Percentiles rank a stretch among this genome's conserved stretches.
These are phyloP conservation scores for Trimorus sp. DNA, from an alignment of 2,888 invertebrate genomes.

Conservation along the genomic window DNA sequence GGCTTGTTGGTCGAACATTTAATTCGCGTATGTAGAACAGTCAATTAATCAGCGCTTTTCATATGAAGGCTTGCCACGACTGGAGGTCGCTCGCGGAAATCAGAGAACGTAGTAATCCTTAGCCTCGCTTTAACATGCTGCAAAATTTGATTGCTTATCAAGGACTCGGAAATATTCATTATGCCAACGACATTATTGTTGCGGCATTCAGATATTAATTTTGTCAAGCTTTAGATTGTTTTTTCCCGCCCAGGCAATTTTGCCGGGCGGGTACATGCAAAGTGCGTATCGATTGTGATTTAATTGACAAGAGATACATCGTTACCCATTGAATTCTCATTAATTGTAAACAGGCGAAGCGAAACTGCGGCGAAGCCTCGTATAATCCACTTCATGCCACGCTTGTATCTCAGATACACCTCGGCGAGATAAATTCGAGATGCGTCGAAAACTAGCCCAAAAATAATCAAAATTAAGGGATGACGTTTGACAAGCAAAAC, in stretches of 20 bases:
- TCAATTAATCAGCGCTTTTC: constrained; percentile 46
- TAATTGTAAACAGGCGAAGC: background rate
- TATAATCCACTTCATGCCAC: constrained; percentile 10
- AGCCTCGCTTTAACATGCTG: constrained; percentile 40
- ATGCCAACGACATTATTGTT: constrained; percentile 33
- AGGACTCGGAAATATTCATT: constrained; percentile 40
- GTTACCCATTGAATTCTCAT: constrained; percentile 20
- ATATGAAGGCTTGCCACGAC: constrained; percentile 24
- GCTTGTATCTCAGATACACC: constrained; percentile 36
- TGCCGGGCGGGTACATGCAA: too few species aligned
- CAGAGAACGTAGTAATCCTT: constrained; percentile 49
- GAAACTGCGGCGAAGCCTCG: constrained; percentile 3
- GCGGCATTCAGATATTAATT: constrained; percentile 1
- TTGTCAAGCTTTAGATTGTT: background rate
- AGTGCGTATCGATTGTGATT: background rate
- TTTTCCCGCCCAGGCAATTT: background rate
- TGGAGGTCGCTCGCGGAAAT: constrained; percentile 36
- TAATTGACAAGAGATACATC: constrained; percentile 25
- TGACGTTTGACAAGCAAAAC: constrained; percentile 39
- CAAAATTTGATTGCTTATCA: constrained; percentile 40
- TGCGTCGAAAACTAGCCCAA: constrained; percentile 37
- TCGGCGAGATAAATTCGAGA: constrained; percentile 36
- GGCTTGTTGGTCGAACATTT: constrained; percentile 15
- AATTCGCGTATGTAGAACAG: constrained; percentile 29
- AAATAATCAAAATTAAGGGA: constrained; percentile 36